phyloP scores from a whole-genome alignment of 1,140 invertebrate genomes.

The Sminthurinus signatus region DNA sequence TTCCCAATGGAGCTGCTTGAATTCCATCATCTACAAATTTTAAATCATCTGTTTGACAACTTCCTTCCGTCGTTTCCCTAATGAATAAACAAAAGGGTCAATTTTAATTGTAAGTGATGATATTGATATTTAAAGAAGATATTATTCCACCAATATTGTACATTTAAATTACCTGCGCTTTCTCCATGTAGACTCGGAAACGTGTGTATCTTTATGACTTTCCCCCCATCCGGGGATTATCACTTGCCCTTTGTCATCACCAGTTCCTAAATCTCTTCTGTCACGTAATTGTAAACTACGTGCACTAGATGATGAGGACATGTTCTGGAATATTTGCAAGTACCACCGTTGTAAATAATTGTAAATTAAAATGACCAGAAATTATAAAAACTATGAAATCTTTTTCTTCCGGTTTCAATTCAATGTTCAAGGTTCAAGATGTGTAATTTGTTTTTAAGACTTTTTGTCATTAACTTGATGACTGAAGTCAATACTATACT shows the following conservation, averaged over 20 bases:
- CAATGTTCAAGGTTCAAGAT: too few species aligned
- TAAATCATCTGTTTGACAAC: conserved; percentile 1
- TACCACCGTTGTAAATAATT: too few species aligned
- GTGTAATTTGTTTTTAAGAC: too few species aligned
- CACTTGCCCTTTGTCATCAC: not conserved
- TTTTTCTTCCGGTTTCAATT: too few species aligned
- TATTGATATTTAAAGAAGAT: not conserved
- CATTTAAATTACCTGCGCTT: not conserved
- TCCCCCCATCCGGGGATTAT: not conserved
- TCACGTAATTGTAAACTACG: not conserved
- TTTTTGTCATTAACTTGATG: too few species aligned
- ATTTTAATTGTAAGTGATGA: not conserved
- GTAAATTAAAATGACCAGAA: too few species aligned
- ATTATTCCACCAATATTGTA: not conserved
- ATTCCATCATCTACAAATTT: not conserved
- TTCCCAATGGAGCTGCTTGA: not conserved
- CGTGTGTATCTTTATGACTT: not conserved
- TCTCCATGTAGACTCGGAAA: not conserved
- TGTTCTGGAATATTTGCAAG: too few species aligned
- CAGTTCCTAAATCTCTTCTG: not conserved
- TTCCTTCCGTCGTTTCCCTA: not conserved
- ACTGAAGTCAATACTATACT: too few species aligned
- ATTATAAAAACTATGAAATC: too few species aligned
- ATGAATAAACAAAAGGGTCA: not conserved
- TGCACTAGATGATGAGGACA: not conserved